These are phyloP conservation scores for Omphaloscelis lunosa DNA, from an alignment of 2,888 invertebrate genomes.

Conservation along the genomic window DNA sequence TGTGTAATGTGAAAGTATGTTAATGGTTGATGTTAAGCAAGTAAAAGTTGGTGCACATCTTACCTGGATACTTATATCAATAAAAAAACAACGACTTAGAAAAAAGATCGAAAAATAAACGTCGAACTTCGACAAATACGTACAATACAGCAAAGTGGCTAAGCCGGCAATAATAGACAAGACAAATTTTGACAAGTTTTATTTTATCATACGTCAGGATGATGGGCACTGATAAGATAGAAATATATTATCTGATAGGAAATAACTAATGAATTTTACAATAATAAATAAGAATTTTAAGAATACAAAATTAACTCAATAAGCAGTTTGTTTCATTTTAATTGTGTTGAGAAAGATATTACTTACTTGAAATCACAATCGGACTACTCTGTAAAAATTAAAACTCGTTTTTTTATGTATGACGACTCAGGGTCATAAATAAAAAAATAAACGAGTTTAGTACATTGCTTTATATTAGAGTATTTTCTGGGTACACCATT, in stretches of 20 bases:
- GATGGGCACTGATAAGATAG: neutral
- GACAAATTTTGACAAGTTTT: slow-evolving; percentile 13
- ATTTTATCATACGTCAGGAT: slow-evolving; percentile 14
- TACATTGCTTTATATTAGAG: too few relatives aligned
- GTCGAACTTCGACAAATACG: neutral
- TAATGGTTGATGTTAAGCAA: neutral
- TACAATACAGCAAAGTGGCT: too few relatives aligned
- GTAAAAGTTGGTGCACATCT: slow-evolving; percentile 24
- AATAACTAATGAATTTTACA: neutral
- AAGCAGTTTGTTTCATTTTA: too few relatives aligned
- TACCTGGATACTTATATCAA: slow-evolving; percentile 25
- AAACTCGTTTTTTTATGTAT: too few relatives aligned
- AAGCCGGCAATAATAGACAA: slow-evolving; percentile 37
- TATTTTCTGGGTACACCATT: too few relatives aligned
- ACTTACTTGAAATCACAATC: too few relatives aligned
- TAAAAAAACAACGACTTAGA: slow-evolving; percentile 6
- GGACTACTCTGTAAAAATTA: too few relatives aligned
- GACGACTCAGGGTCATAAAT: too few relatives aligned
- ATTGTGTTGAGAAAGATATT: too few relatives aligned
- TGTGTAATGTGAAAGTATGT: neutral
- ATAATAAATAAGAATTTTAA: too few relatives aligned
- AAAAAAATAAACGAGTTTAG: too few relatives aligned
- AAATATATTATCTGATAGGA: neutral
- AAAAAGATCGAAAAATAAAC: neutral
- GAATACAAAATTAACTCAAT: too few relatives aligned